Percentiles rank a stretch among this genome's conserved stretches.
These are phyloP conservation scores for Metallyticus violacea DNA, from an alignment of 2,888 invertebrate genomes.

Conservation along the genomic window DNA sequence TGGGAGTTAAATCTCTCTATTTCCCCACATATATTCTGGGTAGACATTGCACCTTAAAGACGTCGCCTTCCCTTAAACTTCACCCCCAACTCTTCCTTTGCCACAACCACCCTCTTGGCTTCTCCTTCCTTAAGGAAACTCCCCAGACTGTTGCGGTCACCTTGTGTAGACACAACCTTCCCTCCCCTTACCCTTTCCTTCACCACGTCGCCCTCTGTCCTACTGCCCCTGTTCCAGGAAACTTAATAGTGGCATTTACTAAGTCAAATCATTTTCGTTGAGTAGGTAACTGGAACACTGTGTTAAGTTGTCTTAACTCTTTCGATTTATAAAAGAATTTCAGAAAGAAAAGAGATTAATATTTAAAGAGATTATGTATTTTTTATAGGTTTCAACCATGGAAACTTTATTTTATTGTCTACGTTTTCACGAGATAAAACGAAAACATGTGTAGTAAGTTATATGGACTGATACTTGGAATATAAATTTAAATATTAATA, in stretches of 20 bases:
- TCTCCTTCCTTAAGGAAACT: neutral
- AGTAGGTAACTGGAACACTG: neutral
- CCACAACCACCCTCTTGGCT: neutral
- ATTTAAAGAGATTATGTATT: no score
- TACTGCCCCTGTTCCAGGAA: neutral
- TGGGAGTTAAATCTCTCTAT: neutral
- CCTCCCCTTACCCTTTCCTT: neutral
- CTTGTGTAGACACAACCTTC: neutral
- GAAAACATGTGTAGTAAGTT: no score
- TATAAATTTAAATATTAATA: no score
- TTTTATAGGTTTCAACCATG: no score
- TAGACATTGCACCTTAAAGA: neutral
- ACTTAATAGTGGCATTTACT: no score
- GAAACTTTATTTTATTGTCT: no score
- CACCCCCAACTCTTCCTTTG: neutral
- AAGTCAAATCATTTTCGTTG: neutral
- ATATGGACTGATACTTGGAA: no score
- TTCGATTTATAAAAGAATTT: no score
- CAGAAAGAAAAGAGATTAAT: no score
- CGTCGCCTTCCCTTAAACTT: neutral
- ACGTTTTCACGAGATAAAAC: no score
- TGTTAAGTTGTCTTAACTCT: no score
- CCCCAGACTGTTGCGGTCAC: constrained; percentile 1
- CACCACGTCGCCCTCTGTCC: neutral
- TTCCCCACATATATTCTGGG: neutral